These are phyloP conservation scores for Eonycteris spelaea DNA, from an alignment of 2,113 vertebrate genomes.

Conservation along the genomic window DNA sequence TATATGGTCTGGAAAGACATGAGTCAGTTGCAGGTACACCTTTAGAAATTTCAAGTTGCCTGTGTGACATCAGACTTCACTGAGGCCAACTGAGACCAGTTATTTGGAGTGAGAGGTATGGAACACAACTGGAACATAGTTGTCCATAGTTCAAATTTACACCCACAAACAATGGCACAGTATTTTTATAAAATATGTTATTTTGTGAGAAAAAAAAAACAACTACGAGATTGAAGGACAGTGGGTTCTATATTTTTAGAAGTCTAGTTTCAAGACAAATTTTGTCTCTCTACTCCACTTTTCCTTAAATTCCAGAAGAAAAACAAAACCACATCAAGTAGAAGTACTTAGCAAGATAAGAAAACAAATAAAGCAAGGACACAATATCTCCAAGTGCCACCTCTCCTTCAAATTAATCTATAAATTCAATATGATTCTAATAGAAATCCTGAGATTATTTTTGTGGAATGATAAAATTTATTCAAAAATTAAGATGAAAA, in stretches of 20 bases:
- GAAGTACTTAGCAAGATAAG: not conserved
- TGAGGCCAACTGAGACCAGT: not conserved
- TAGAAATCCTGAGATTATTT: not conserved
- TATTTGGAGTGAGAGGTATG: not conserved
- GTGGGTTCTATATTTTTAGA: not conserved
- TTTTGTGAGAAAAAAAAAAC: not conserved
- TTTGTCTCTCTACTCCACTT: not conserved
- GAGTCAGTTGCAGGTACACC: not conserved
- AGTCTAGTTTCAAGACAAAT: not conserved
- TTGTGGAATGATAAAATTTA: not conserved
- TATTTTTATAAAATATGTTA: not conserved
- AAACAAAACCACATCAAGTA: not conserved
- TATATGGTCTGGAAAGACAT: not conserved
- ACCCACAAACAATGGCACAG: not conserved
- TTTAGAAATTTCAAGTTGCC: not conserved
- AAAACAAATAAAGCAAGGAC: not conserved
- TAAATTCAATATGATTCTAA: not conserved
- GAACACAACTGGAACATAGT: not conserved
- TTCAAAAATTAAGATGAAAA: not conserved
- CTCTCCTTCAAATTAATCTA: not conserved
- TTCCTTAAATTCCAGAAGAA: not conserved
- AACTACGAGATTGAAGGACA: not conserved
- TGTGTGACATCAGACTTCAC: not conserved
- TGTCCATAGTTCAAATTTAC: not conserved
- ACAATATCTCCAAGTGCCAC: not conserved